Conservation (phyloP, 1,140 invertebrate species). For the Pteromalus puparum region DNA sequence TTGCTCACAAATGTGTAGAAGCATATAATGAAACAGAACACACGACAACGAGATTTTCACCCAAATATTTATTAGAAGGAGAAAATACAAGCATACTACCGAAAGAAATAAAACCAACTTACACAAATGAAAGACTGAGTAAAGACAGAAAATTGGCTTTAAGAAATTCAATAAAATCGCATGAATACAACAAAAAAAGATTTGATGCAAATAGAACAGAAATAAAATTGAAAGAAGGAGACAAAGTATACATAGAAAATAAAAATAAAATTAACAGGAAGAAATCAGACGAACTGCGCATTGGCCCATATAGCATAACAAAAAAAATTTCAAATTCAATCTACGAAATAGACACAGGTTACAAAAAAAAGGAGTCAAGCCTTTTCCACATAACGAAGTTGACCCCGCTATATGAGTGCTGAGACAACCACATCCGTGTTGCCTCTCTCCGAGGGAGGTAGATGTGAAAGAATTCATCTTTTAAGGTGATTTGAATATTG, state of each 20-base stretch:
- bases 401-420: too few relatives aligned
- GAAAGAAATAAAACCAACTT: conserved; percentile 34
- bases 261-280: conserved; percentile 56
- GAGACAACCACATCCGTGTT: too few relatives aligned
- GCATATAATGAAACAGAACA: conserved; percentile 47
- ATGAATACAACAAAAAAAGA: conserved; percentile 33
- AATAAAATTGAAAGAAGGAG: conserved; percentile 47
- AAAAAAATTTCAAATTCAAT: conserved; percentile 59
- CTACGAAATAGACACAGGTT: conserved; percentile 55
- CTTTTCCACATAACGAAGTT: too few relatives aligned
- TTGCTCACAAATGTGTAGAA: conserved; percentile 41
- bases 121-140: not conserved
- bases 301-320: conserved; percentile 57
- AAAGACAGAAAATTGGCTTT: conserved; percentile 33
- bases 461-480: too few relatives aligned
- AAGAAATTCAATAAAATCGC: conserved; percentile 27
- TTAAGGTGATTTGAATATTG: too few relatives aligned
- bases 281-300: conserved; percentile 56
- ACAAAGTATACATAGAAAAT: conserved; percentile 55
- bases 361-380: conserved; percentile 55
- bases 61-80: conserved; percentile 40
- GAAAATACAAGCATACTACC: conserved; percentile 22
- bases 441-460: too few relatives aligned
- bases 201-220: conserved; percentile 50
- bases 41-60: conserved; percentile 27